Percentiles rank a stretch among this genome's conserved stretches.
Conservation (phyloP, 2,888 invertebrate species). For the Acronicta psi region DNA sequence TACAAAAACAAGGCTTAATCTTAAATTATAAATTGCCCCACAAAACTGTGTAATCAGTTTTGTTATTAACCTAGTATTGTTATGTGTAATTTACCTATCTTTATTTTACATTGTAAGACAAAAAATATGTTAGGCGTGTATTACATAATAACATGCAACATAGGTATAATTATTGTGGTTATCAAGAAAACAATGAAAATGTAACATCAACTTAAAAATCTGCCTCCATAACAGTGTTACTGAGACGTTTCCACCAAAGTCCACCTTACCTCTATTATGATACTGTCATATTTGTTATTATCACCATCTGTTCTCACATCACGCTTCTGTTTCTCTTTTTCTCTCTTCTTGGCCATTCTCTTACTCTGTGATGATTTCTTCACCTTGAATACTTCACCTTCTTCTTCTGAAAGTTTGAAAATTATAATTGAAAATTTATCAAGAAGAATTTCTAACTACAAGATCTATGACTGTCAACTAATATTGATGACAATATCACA, state of each 20-base stretch:
- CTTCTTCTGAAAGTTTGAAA: conserved; percentile 87
- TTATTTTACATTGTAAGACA: too few species aligned
- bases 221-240: conserved; percentile 19
- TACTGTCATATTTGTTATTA: conserved; percentile 81
- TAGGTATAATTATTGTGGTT: too few species aligned
- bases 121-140: too few species aligned
- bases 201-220: conserved; percentile 1
- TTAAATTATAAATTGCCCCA: too few species aligned
- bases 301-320: conserved; percentile 73
- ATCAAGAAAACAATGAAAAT: not conserved
- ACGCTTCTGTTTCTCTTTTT: conserved; percentile 90
- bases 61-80: too few species aligned
- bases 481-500: too few species aligned
- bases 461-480: too few species aligned
- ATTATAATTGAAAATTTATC: not conserved
- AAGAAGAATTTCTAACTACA: too few species aligned
- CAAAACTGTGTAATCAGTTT: too few species aligned
- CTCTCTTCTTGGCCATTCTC: conserved; percentile 94
- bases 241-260: conserved; percentile 13
- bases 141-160: too few species aligned
- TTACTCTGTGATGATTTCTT: conserved; percentile 98
- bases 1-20: too few species aligned
- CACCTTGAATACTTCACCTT: conserved; percentile 97
- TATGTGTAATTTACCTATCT: too few species aligned
- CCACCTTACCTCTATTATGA: conserved; percentile 76